Evolutionary conservation across 2,797 vertebrate species (phyloP).

Genomic region (Serranus cabrilla): DNA sequence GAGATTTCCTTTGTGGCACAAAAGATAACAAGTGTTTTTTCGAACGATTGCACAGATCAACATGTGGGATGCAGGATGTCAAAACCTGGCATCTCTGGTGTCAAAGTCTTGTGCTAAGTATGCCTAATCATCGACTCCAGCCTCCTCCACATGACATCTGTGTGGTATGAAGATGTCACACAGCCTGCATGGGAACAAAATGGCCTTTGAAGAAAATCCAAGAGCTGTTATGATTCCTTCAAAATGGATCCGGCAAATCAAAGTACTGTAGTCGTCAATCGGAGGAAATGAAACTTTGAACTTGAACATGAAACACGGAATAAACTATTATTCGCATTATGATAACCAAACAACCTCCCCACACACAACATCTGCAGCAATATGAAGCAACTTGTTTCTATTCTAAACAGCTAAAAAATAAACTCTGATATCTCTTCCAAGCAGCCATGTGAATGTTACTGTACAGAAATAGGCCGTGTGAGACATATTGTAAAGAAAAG

Average conservation of each 20-base stretch:
- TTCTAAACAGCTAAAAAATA: slow-evolving; percentile 34
- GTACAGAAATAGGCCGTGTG: slow-evolving; percentile 56
- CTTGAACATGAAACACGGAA: background rate
- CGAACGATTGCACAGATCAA: no score
- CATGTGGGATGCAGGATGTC: background rate
- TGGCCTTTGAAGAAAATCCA: background rate
- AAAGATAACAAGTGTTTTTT: background rate
- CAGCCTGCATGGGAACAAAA: background rate
- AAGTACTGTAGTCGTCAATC: background rate
- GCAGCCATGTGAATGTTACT: slow-evolving; percentile 51
- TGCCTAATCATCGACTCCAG: background rate
- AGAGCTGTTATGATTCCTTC: background rate
- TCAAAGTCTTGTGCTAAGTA: background rate
- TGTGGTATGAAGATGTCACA: slow-evolving; percentile 1
- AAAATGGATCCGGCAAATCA: slow-evolving; percentile 2
- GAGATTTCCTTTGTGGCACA: background rate
- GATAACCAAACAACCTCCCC: background rate
- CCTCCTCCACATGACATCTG: slow-evolving; percentile 5
- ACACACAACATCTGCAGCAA: slow-evolving; percentile 6
- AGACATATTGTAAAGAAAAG: slow-evolving; percentile 46
- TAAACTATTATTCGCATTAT: background rate
- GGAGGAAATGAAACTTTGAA: background rate
- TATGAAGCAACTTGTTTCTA: slow-evolving; percentile 8
- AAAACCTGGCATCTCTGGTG: slow-evolving; percentile 1
- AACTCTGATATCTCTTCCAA: slow-evolving; percentile 53